Base-by-base conservation (phyloP, 1,140 invertebrate genomes). In the Coptotermes formosanus region DNA sequence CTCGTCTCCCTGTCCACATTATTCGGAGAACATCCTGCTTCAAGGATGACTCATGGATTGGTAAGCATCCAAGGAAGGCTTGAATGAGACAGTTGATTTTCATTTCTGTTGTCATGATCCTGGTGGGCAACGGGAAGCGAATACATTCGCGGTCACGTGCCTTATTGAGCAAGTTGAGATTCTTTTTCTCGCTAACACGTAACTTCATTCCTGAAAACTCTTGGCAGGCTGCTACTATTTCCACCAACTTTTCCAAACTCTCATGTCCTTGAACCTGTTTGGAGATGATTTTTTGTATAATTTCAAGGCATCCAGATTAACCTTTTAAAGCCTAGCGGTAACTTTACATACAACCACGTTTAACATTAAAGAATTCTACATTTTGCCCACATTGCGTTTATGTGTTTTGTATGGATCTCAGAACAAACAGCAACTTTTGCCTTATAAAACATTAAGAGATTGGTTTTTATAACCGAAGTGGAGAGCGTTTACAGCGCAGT, bases 71-170 rank as follows among this genome's bases (percentile, higher is more conserved):
- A 11, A 97, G 91, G 12, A 93, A 90, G 4, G 95, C 94, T 92
- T 97, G 96, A 86, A 96, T 94, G 44, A 96, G 90, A 89, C 93
- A 94, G 89, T 94, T 94, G 8, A 94, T 90, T 90, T 95, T 95
- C 94, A 94, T 93, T 86, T 94, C 92, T 85, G 91, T 91, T 25
- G 92, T 93, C 86, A 91, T 94, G 59, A 95, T 94, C 88, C 93
- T 94, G 43, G 93, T 94, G 83, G 92, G 90, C 89, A 95, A 91
- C 19, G 93, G 93, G 89, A 92, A 95, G 19, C 94, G 91, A 30
- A 94, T 93, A 3, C 91, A 90, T 64, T 91, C 87, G 82, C 90
- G 90, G 16, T 91, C 89, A 87, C 92, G 93, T 88, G 93, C 93
- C 87, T 92, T 92, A 89, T 95, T 95, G 0, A 95, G 89, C 7